Conservation (phyloP, 2,113 vertebrate genomes). For the Myotis lucifugus region DNA sequence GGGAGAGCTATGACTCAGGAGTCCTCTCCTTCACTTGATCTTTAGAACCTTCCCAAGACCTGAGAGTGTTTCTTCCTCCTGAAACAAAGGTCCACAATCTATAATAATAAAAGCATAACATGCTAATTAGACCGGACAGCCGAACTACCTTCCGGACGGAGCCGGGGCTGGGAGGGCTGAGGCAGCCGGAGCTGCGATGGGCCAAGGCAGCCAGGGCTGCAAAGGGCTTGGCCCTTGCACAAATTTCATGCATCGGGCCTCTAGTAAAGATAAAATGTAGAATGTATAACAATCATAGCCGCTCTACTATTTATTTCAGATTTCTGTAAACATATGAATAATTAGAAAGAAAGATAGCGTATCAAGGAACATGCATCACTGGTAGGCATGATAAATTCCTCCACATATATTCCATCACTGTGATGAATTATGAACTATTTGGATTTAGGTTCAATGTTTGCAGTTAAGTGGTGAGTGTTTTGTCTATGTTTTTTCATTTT, state of each 20-base stretch:
- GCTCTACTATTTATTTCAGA: slow-evolving; percentile 1
- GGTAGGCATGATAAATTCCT: slow-evolving; percentile 26
- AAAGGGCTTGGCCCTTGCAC: too few species aligned
- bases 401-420: slow-evolving; percentile 27
- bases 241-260: too few species aligned
- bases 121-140: too few species aligned
- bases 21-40: slow-evolving; percentile 50
- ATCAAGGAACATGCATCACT: neutral
- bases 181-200: too few species aligned
- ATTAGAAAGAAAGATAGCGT: slow-evolving; percentile 8
- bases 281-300: neutral
- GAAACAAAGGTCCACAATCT: slow-evolving; percentile 28
- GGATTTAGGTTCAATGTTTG: slow-evolving; percentile 26
- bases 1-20: neutral
- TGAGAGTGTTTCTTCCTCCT: slow-evolving; percentile 7
- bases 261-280: slow-evolving; percentile 18
- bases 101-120: too few species aligned
- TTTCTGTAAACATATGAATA: slow-evolving; percentile 37
- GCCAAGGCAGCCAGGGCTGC: too few species aligned
- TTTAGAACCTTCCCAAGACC: slow-evolving; percentile 24
- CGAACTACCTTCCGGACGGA: too few species aligned
- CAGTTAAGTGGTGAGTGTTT: slow-evolving; percentile 17
- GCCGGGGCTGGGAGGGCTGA: too few species aligned
- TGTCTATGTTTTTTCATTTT: slow-evolving; percentile 56
- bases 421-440: slow-evolving; percentile 3